phyloP scores from a whole-genome alignment of 2,888 invertebrate genomes.

The Sceliomorpha sp. region DNA sequence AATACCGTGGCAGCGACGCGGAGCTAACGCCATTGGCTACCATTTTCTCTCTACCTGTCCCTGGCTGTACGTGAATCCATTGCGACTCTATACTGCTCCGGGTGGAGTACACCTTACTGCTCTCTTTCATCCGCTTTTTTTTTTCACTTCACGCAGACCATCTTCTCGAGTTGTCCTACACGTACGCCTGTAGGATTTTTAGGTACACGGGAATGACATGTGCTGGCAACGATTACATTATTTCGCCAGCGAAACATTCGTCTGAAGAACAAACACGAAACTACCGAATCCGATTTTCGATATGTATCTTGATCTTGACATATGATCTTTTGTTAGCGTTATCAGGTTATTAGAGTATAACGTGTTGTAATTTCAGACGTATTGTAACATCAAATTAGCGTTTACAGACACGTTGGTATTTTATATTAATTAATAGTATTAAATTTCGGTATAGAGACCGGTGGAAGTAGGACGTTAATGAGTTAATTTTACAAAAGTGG shows the following conservation, averaged over 20 bases:
- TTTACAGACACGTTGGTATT: too few species aligned
- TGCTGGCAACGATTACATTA: slow-evolving; percentile 35
- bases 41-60: slow-evolving; percentile 67
- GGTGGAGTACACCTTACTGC: slow-evolving; percentile 42
- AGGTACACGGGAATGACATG: slow-evolving; percentile 46
- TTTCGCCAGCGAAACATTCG: slow-evolving; percentile 28
- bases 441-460: too few species aligned
- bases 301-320: neutral
- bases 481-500: too few species aligned
- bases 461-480: too few species aligned
- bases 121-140: slow-evolving; percentile 40
- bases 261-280: neutral
- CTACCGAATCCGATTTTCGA: neutral
- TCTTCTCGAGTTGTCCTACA: slow-evolving; percentile 1
- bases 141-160: slow-evolving; percentile 29
- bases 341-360: too few species aligned
- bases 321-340: too few species aligned
- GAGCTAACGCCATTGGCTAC: slow-evolving; percentile 78
- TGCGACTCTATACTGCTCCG: slow-evolving; percentile 44
- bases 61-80: slow-evolving; percentile 47
- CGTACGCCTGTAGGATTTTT: slow-evolving; percentile 17
- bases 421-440: too few species aligned
- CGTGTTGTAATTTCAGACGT: too few species aligned
- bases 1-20: slow-evolving; percentile 74
- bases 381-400: too few species aligned